Evolutionary conservation across 2,888 invertebrate genomes (phyloP), one percentile per base, ranked within the genome.

Genomic region (Thera obeliscata): DNA sequence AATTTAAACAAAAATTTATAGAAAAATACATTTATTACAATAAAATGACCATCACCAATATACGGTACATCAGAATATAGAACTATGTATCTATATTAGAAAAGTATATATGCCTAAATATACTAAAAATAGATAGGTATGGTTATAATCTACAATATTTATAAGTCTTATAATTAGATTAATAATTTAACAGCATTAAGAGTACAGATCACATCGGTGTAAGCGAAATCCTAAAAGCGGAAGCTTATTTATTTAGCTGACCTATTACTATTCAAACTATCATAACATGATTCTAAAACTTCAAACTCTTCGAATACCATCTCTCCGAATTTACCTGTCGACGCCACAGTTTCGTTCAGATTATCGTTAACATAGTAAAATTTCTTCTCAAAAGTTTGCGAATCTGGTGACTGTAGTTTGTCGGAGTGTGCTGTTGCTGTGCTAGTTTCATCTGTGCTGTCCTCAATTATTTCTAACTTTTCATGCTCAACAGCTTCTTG

Each of bases 291-390:
- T 84, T 95, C 96, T 82, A 96, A 94, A 62, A 96, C 95, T 90
- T 96, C 96, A 76, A 96, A 96, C 78, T 96, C 96, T 88, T 97
- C 97, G 77, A 97, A 97, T 76, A 97, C 97, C 95, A 97, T 97
- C 78, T 97, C 97, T 55, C 96, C 96, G 76, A 96, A 96, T 83
- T 96, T 96, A 73, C 94, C 95, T 9, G 94, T 92, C 50, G 88
- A 84, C 5, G 82, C 79, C 75, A 95, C 95, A 79, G 94, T 94
- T 80, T 95, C 94, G 67, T 94, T 94, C 71, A 86, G 74, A 69
- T 91, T 94, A 66, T 95, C 94, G 79, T 95, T 95, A 56, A 95
- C 94, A 71, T 95, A 94, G 73, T 95, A 94, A 77, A 94, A 94
- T 75, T 95, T 95, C 75, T 95, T 95, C 76, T 95, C 95, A 64